phyloP scores from a whole-genome alignment of 1,140 invertebrate species.

The Apis laboriosa region DNA sequence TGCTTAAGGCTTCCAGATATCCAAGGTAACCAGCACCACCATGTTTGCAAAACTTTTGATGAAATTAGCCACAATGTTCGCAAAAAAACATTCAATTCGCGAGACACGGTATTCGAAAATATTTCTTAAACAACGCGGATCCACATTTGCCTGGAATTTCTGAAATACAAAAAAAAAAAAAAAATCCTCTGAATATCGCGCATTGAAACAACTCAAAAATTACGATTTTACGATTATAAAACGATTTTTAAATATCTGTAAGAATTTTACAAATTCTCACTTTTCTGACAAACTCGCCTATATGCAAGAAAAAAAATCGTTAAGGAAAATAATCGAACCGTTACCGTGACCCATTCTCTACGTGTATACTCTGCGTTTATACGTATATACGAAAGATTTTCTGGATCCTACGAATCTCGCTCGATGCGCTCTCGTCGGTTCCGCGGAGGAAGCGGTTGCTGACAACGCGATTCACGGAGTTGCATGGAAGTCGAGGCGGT shows the following conservation, averaged over 20 bases:
- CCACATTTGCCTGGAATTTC: too few relatives aligned
- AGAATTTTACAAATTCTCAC: too few relatives aligned
- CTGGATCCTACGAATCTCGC: not conserved
- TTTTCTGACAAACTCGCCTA: too few relatives aligned
- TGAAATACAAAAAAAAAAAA: too few relatives aligned
- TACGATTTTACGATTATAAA: too few relatives aligned
- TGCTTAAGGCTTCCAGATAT: not conserved
- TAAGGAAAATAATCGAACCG: too few relatives aligned
- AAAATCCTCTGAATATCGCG: too few relatives aligned
- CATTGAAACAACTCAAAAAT: too few relatives aligned
- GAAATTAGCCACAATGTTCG: not conserved
- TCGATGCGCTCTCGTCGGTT: slow-evolving; percentile 9
- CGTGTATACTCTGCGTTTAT: too few relatives aligned
- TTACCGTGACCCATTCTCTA: too few relatives aligned
- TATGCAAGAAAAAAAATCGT: too few relatives aligned
- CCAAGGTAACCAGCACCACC: not conserved
- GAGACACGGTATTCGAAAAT: not conserved
- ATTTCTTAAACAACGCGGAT: not conserved
- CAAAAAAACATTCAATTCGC: not conserved
- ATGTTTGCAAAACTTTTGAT: not conserved
- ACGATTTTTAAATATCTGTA: too few relatives aligned
- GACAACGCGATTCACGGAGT: slow-evolving; percentile 46
- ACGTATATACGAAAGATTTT: not conserved
- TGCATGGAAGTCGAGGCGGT: slow-evolving; percentile 35
- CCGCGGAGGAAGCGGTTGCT: slow-evolving; percentile 28